Base-by-base conservation (phyloP, 2,797 vertebrate genomes). In the Anolis apletophallus region DNA sequence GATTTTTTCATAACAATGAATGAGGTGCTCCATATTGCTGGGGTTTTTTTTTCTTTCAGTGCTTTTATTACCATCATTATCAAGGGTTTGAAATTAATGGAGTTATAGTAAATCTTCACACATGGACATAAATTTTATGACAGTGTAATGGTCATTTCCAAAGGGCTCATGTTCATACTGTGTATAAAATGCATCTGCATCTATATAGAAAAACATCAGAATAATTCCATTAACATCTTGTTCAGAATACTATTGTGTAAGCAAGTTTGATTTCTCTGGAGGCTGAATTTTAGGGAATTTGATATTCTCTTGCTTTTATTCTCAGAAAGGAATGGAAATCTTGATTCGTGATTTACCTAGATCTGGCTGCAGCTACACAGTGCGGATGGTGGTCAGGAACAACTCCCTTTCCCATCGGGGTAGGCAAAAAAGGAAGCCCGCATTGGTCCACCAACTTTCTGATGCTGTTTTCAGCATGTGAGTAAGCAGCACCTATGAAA, bases 331-430 rank as follows among this genome's bases (percentile, higher is more conserved):
- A 87, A 76, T 73, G 90, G 77, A 92, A 92, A 55, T 23, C 29
- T 85, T 72, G 77, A 19, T 91, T 92, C 80, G 61, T 79, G 54
- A 95, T 88, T 32, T 85, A 99, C 99, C 88, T 98, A 87, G 98
- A 99, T 92, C 99, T 97, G 84, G 99, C 98, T 81, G 99, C 98
- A 88, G 97, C 96, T 80, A 99, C 98, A 93, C 98, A 99, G 87
- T 97, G 97, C 55, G 96, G 96, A 93, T 99, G 99, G 91, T 97
- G 95, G 93, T 99, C 99, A 32, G 98, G 97, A 84, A 99, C 94
- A 80, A 98, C 97, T 50, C 99, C 99, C 93, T 99, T 99, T 21
- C 98, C 99, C 99, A 99, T 99, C 4, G 99, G 99, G 0, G 99
- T 99, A 90, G 98, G 97, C 91, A 99, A 95, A 95, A 99, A 99